phyloP scores from a whole-genome alignment of 2,113 vertebrate genomes.

The Ictalurus punctatus region DNA sequence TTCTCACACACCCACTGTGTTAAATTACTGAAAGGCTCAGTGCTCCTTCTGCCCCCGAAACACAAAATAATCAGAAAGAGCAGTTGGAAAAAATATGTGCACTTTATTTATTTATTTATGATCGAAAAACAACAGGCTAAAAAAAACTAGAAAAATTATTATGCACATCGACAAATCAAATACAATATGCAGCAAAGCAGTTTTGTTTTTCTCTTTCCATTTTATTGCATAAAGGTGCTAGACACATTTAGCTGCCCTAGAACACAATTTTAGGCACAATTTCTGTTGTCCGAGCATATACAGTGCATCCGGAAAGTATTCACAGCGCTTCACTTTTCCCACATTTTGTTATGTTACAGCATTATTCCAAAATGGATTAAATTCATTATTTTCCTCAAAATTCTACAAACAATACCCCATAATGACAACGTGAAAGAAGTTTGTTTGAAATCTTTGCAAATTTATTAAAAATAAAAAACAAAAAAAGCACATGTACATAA shows the following conservation, averaged over 20 bases:
- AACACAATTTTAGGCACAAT: neutral
- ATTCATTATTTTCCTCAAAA: too few relatives aligned
- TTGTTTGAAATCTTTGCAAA: too few relatives aligned
- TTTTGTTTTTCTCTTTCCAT: neutral
- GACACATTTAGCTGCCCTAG: neutral
- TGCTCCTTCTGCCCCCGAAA: constrained; percentile 21
- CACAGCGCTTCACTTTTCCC: too few relatives aligned
- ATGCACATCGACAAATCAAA: neutral
- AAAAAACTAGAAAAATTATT: too few relatives aligned
- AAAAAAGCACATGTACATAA: too few relatives aligned
- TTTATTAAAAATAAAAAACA: too few relatives aligned
- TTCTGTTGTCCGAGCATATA: neutral
- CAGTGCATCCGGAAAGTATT: too few relatives aligned
- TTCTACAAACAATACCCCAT: too few relatives aligned
- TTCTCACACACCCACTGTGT: constrained; percentile 29
- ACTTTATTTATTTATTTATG: neutral
- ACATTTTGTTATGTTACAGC: too few relatives aligned
- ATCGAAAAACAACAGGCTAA: neutral
- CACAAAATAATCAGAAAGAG: constrained; percentile 23
- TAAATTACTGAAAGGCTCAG: constrained; percentile 24
- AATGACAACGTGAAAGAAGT: too few relatives aligned
- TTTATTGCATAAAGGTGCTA: neutral
- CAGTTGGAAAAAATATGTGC: neutral
- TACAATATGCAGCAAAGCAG: neutral
- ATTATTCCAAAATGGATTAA: too few relatives aligned